Percentiles rank a stretch among this genome's conserved stretches.
Evolutionary conservation across 2,797 vertebrate genomes (phyloP).

Genomic region (Apogon talboti): DNA sequence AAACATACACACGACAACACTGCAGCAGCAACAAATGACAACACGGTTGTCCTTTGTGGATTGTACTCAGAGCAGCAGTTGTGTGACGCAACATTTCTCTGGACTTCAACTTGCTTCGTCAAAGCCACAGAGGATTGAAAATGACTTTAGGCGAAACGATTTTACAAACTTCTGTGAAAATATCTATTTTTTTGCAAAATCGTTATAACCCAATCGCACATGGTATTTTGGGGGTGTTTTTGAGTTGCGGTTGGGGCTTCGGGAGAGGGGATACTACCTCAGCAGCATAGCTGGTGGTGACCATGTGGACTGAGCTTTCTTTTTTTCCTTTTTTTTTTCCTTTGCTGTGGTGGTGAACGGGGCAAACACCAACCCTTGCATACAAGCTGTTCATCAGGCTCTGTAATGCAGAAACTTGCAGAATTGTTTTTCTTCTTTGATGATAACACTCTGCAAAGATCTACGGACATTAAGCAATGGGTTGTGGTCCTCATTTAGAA

Average conservation of each 20-base stretch:
- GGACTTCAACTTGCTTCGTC: constrained; percentile 79
- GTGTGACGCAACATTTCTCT: constrained; percentile 80
- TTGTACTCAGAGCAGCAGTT: constrained; percentile 78
- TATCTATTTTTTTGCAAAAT: constrained; percentile 80
- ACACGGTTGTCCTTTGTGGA: constrained; percentile 73
- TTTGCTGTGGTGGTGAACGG: constrained; percentile 81
- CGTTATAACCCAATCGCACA: constrained; percentile 83
- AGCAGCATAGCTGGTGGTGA: constrained; percentile 89
- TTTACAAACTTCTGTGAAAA: constrained; percentile 82
- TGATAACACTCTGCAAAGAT: constrained; percentile 72
- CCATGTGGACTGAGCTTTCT: constrained; percentile 87
- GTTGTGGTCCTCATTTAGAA: constrained; percentile 87
- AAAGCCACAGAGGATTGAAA: constrained; percentile 77
- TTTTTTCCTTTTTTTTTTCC: constrained; percentile 32
- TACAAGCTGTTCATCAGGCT: constrained; percentile 86
- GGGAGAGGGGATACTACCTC: constrained; percentile 89
- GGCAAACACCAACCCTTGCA: constrained; percentile 78
- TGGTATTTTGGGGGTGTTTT: constrained; percentile 67
- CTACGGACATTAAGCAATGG: constrained; percentile 82
- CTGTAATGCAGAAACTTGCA: constrained; percentile 80
- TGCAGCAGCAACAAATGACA: constrained; percentile 66
- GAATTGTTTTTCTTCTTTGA: constrained; percentile 41
- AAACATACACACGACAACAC: constrained; percentile 55
- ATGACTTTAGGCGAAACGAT: constrained; percentile 75
- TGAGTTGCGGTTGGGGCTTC: constrained; percentile 87